Percentiles rank a stretch among this genome's conserved stretches.
phyloP scores from a whole-genome alignment of 2,888 invertebrate genomes.

The Pilophorus perplexus region DNA sequence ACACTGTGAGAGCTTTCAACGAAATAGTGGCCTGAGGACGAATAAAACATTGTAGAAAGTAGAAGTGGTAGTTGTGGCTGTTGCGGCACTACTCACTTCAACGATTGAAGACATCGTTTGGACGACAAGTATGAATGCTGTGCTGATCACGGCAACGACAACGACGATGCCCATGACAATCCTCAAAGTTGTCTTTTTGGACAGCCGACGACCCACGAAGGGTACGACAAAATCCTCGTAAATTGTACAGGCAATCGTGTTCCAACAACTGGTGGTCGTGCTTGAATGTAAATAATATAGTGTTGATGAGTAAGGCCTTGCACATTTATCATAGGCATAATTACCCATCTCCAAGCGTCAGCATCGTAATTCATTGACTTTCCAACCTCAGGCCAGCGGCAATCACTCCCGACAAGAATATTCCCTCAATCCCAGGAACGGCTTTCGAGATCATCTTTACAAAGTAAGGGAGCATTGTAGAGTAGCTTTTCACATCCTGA shows the following conservation, averaged over 20 bases:
- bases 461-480: constrained; percentile 19
- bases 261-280: constrained; percentile 30
- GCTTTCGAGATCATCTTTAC: neutral
- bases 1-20: neutral
- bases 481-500: constrained; percentile 4
- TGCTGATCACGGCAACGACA: neutral
- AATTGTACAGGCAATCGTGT: constrained; percentile 22
- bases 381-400: constrained; percentile 61
- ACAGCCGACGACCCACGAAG: neutral
- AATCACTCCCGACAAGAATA: constrained; percentile 72
- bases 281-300: too few species aligned
- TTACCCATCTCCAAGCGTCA: too few species aligned
- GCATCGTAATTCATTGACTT: neutral
- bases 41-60: neutral
- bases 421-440: constrained; percentile 69
- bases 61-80: neutral
- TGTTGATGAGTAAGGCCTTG: too few species aligned
- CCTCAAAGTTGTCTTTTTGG: neutral
- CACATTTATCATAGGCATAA: too few species aligned
- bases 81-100: neutral
- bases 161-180: constrained; percentile 8
- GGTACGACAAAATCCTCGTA: constrained; percentile 1
- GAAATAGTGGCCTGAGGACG: neutral
- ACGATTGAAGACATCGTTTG: neutral
- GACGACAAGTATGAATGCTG: neutral